phyloP scores from a whole-genome alignment of 2,797 vertebrate genomes.

The Mormyrus proboscirostris region DNA sequence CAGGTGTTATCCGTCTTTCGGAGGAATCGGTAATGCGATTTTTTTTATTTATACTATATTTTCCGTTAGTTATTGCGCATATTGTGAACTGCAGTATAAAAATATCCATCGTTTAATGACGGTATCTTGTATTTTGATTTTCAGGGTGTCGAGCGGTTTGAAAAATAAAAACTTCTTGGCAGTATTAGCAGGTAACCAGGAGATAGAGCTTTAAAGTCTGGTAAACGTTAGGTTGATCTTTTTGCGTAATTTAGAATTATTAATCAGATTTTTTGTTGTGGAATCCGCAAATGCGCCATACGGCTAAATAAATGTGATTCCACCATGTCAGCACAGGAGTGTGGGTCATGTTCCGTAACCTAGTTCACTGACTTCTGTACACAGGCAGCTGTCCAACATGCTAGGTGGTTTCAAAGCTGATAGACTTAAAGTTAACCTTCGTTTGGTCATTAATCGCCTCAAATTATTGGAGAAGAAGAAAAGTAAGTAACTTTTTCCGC shows the following conservation, averaged over 20 bases:
- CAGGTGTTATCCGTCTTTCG: background rate
- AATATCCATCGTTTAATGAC: background rate
- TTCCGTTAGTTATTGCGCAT: background rate
- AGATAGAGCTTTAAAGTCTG: background rate
- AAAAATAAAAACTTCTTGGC: slow-evolving; percentile 4
- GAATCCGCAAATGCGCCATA: background rate
- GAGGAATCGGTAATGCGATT: background rate
- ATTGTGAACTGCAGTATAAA: background rate
- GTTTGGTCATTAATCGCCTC: slow-evolving; percentile 91
- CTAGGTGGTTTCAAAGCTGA: slow-evolving; percentile 89
- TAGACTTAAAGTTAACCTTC: slow-evolving; percentile 86
- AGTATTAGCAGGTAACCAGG: background rate
- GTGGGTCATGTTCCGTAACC: background rate
- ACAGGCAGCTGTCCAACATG: slow-evolving; percentile 56
- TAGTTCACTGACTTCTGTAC: background rate
- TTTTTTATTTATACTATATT: background rate
- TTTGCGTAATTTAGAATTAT: background rate
- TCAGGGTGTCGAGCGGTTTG: background rate
- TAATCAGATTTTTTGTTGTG: background rate
- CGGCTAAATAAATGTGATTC: background rate
- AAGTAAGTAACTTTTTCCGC: slow-evolving; percentile 66
- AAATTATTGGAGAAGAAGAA: slow-evolving; percentile 98
- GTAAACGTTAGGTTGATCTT: background rate
- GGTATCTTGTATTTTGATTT: background rate
- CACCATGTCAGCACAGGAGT: background rate